Conservation (phyloP, 2,797 vertebrate species). For the Acropternis orthonyx region DNA sequence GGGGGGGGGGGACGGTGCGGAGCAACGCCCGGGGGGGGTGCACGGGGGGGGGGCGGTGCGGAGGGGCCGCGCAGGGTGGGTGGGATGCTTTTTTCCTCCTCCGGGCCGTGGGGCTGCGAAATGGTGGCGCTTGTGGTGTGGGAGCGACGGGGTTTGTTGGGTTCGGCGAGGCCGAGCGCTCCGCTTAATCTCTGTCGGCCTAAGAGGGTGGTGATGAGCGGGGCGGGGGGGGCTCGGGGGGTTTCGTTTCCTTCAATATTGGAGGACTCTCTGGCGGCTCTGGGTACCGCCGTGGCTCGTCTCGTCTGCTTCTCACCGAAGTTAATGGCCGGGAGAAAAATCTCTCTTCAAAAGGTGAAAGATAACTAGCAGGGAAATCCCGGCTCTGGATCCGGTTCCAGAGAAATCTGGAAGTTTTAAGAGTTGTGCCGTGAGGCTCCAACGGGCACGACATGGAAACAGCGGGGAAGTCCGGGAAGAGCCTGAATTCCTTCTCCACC, state of each 20-base stretch:
- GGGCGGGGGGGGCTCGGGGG: too few species aligned
- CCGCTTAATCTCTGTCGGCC: too few species aligned
- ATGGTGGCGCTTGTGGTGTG: neutral
- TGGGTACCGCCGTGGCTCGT: neutral
- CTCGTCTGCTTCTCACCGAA: neutral
- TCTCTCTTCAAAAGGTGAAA: neutral
- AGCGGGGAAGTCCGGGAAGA: neutral
- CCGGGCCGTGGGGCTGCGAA: neutral
- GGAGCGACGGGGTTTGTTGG: neutral
- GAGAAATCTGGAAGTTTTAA: neutral
- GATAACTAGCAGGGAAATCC: neutral
- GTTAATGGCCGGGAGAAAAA: neutral
- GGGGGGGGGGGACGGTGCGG: neutral
- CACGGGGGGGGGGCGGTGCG: too few species aligned
- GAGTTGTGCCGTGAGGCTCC: neutral
- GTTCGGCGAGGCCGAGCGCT: too few species aligned
- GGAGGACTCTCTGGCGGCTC: neutral
- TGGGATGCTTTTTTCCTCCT: neutral
- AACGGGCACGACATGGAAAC: neutral
- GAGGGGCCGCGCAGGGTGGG: fast-evolving
- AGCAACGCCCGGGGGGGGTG: neutral
- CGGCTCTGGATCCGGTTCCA: too few species aligned
- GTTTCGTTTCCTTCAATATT: fast-evolving
- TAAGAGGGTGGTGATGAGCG: too few species aligned
- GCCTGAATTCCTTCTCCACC: neutral